These are phyloP conservation scores for Caenorhabditis doughertyi DNA, from an alignment of 2,888 invertebrate genomes.

Conservation along the genomic window DNA sequence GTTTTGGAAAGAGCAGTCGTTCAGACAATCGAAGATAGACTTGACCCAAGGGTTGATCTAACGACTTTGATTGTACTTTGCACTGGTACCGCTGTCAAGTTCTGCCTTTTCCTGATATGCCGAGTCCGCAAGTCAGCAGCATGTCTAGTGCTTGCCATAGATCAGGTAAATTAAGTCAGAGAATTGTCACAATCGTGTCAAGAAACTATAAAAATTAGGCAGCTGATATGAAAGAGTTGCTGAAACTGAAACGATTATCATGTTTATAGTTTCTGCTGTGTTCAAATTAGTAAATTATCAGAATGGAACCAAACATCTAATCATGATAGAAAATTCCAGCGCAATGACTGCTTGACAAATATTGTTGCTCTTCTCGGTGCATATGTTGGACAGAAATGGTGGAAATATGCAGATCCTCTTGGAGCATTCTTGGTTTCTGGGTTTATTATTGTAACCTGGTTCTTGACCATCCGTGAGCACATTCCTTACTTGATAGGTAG, in stretches of 20 bases:
- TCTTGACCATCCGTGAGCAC: slow-evolving; percentile 71
- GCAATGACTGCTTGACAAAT: slow-evolving; percentile 84
- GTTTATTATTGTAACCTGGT: slow-evolving; percentile 75
- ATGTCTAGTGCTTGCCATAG: slow-evolving; percentile 82
- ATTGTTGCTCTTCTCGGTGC: slow-evolving; percentile 84
- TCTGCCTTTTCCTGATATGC: slow-evolving; percentile 73
- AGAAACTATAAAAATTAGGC: too few species aligned
- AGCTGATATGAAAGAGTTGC: neutral
- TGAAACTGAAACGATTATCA: neutral
- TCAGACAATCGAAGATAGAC: slow-evolving; percentile 76
- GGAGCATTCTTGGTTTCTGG: slow-evolving; percentile 84
- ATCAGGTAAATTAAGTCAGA: slow-evolving; percentile 76
- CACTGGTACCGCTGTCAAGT: slow-evolving; percentile 71
- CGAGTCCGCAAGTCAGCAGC: slow-evolving; percentile 65
- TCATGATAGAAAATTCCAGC: too few species aligned
- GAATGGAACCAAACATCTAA: neutral
- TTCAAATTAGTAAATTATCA: neutral
- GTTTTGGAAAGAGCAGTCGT: slow-evolving; percentile 83
- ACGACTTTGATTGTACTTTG: slow-evolving; percentile 69
- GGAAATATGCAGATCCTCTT: slow-evolving; percentile 84
- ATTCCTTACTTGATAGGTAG: slow-evolving; percentile 75
- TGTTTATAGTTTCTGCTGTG: neutral
- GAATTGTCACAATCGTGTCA: neutral
- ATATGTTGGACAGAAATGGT: slow-evolving; percentile 83
- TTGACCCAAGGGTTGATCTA: slow-evolving; percentile 71